phyloP scores from a whole-genome alignment of 2,797 vertebrate species.

The Leontopithecus rosalia region DNA sequence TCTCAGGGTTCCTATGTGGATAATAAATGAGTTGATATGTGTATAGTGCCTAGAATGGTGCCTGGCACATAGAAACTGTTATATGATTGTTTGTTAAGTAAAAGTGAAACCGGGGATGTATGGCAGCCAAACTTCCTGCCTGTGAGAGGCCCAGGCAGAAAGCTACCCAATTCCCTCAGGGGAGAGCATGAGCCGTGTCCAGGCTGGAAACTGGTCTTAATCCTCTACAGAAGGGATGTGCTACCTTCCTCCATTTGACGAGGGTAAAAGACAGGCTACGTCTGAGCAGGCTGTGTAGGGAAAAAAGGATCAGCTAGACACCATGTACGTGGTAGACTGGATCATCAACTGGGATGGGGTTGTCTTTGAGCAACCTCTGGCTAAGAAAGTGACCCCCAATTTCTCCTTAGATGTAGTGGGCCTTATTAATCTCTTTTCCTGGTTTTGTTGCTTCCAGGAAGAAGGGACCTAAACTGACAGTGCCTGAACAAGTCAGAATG shows the following conservation, averaged over 20 bases:
- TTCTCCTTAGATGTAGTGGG: not conserved
- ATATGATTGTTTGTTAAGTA: slow-evolving; percentile 46
- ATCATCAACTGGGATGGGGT: not conserved
- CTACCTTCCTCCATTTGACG: not conserved
- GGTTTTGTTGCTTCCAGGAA: slow-evolving; percentile 20
- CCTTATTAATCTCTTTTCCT: not conserved
- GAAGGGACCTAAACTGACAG: not conserved
- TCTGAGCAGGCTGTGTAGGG: not conserved
- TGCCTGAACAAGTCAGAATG: slow-evolving; percentile 50
- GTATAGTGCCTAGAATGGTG: not conserved
- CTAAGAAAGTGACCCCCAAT: not conserved
- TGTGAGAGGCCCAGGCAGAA: not conserved
- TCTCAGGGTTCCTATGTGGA: not conserved
- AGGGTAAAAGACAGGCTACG: not conserved
- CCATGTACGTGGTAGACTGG: not conserved
- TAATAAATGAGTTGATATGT: not conserved
- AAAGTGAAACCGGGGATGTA: not conserved
- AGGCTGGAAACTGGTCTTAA: not conserved
- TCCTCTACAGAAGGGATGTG: not conserved
- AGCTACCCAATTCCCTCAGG: not conserved
- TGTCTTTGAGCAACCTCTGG: slow-evolving; percentile 5
- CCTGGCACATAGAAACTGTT: not conserved
- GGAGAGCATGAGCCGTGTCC: not conserved
- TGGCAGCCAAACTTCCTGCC: not conserved
- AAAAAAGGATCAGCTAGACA: not conserved